Conservation (phyloP, 1,140 invertebrate genomes). For the Ephestia elutella region DNA sequence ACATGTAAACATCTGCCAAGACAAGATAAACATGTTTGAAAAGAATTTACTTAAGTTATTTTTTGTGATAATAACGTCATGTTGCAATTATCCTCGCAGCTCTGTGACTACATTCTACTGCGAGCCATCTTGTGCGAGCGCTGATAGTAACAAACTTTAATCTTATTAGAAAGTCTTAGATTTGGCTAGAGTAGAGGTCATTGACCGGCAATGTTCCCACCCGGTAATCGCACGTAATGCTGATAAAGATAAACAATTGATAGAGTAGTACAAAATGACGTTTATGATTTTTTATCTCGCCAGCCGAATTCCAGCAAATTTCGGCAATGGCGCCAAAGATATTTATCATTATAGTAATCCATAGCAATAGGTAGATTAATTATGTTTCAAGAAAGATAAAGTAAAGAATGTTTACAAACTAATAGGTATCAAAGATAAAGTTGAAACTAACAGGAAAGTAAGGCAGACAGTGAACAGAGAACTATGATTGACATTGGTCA, state of each 20-base stretch:
- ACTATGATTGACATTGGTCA: no score
- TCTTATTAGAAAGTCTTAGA: conserved; percentile 68
- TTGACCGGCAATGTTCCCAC: conserved; percentile 58
- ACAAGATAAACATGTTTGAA: conserved; percentile 8
- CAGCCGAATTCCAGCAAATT: not conserved
- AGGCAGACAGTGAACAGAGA: no score
- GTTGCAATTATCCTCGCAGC: conserved; percentile 28
- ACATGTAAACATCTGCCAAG: not conserved
- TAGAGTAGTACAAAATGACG: conserved; percentile 1
- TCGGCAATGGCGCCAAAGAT: not conserved
- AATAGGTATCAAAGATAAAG: no score
- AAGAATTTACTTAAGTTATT: conserved; percentile 23
- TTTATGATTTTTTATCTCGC: not conserved
- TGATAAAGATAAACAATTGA: conserved; percentile 24
- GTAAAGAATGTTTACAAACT: no score
- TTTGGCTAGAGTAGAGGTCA: conserved; percentile 56
- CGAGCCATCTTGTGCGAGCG: conserved; percentile 42
- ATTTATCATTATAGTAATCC: not conserved
- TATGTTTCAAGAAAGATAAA: no score
- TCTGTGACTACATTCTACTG: conserved; percentile 31
- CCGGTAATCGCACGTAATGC: conserved; percentile 51
- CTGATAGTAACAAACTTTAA: conserved; percentile 46
- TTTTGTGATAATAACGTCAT: conserved; percentile 27
- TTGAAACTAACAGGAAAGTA: no score
- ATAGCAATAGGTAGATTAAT: no score